A percentile compares a stretch with the other conserved stretches of the same genome.
phyloP scores from a whole-genome alignment of 2,113 vertebrate species.

The Shinisaurus crocodilurus region DNA sequence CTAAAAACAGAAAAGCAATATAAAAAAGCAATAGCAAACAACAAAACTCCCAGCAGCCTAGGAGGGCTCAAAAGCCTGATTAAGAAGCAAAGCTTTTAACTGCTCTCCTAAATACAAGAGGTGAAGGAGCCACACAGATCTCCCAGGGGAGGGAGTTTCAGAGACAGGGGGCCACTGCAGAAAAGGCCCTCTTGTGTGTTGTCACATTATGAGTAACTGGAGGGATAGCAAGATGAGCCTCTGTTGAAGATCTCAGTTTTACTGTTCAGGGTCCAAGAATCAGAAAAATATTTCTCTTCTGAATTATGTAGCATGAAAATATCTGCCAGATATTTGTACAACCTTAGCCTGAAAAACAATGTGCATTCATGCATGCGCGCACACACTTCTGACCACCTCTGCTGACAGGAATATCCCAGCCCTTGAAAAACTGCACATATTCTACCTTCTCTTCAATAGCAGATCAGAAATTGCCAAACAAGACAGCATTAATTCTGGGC shows the following conservation, averaged over 20 bases:
- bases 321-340: neutral
- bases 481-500: constrained; percentile 27
- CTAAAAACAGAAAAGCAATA: too few relatives aligned
- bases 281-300: neutral
- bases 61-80: too few relatives aligned
- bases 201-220: neutral
- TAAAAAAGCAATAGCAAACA: too few relatives aligned
- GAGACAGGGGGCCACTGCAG: too few relatives aligned
- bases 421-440: neutral
- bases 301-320: neutral
- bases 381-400: neutral
- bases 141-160: too few relatives aligned
- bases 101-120: too few relatives aligned
- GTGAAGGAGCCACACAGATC: too few relatives aligned
- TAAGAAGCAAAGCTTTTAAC: too few relatives aligned
- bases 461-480: constrained; percentile 40
- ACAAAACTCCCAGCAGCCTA: too few relatives aligned
- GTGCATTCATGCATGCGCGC: too few relatives aligned
- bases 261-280: neutral
- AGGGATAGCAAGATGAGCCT: neutral
- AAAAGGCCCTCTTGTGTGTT: neutral
- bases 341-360: neutral
- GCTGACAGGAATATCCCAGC: neutral
- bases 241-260: neutral
- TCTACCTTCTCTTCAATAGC: constrained; percentile 35